A percentile compares a stretch with the other conserved stretches of the same genome.
Conservation (phyloP, 2,888 invertebrate species). For the Pseudanteris insignis region DNA sequence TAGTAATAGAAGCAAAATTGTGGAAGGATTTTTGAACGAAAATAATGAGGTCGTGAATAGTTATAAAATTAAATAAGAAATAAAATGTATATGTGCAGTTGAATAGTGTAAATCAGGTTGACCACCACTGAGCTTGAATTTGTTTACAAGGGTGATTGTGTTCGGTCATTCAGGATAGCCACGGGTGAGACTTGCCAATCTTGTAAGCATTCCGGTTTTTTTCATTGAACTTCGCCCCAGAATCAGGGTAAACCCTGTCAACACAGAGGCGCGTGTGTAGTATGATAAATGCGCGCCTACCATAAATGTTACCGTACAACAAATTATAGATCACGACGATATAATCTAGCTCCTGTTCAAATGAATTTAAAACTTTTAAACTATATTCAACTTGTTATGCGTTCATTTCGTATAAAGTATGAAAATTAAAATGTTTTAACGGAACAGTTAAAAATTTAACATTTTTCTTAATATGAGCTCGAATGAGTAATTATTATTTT, state of each 20-base stretch:
- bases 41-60: too few relatives aligned
- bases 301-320: conserved; percentile 64
- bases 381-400: too few relatives aligned
- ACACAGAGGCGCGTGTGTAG: conserved; percentile 62
- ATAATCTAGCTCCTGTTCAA: conserved; percentile 53
- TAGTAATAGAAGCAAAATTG: too few relatives aligned
- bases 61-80: too few relatives aligned
- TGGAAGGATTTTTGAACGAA: too few relatives aligned
- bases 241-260: conserved; percentile 62
- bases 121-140: conserved; percentile 60
- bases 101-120: conserved; percentile 6
- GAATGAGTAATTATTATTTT: too few relatives aligned
- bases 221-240: conserved; percentile 58
- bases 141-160: conserved; percentile 66
- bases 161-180: conserved; percentile 52
- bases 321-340: conserved; percentile 61
- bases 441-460: too few relatives aligned
- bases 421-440: too few relatives aligned
- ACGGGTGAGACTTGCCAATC: conserved; percentile 53
- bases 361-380: too few relatives aligned
- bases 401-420: too few relatives aligned
- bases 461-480: too few relatives aligned
- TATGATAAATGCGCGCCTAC: conserved; percentile 63
- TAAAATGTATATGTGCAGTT: too few relatives aligned
- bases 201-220: conserved; percentile 59